These are phyloP conservation scores for Fragum whitleyi DNA, from an alignment of 2,888 invertebrate genomes.

Conservation along the genomic window DNA sequence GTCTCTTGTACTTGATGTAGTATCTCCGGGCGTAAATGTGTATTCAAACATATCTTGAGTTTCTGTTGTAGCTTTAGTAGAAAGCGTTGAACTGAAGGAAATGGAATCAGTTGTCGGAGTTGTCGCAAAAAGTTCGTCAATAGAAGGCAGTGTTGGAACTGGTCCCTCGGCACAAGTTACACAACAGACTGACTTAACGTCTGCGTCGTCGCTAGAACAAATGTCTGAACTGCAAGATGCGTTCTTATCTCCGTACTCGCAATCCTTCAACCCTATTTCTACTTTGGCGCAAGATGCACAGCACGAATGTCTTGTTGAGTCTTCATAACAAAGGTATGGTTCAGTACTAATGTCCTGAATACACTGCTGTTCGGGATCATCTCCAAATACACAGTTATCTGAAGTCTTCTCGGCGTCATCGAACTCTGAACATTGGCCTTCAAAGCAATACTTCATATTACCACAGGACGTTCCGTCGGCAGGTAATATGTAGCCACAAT, in stretches of 20 bases:
- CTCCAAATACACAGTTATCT: slow-evolving; percentile 55
- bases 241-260: slow-evolving; percentile 58
- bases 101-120: not conserved
- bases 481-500: slow-evolving; percentile 55
- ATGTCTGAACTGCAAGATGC: slow-evolving; percentile 25
- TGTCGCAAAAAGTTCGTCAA: not conserved
- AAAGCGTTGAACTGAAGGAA: not conserved
- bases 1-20: too few relatives aligned
- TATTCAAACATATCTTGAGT: not conserved
- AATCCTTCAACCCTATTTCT: slow-evolving; percentile 34
- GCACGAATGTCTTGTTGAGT: slow-evolving; percentile 38
- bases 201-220: slow-evolving; percentile 34
- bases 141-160: slow-evolving; percentile 43
- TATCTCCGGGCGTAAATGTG: too few relatives aligned
- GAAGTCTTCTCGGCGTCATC: slow-evolving; percentile 42
- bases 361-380: slow-evolving; percentile 42
- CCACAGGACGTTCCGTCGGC: slow-evolving; percentile 66
- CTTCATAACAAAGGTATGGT: slow-evolving; percentile 42
- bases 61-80: not conserved
- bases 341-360: slow-evolving; percentile 5
- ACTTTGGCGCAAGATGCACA: slow-evolving; percentile 46
- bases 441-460: slow-evolving; percentile 55
- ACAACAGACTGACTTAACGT: slow-evolving; percentile 37
- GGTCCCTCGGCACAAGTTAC: slow-evolving; percentile 56
- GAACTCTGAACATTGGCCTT: slow-evolving; percentile 48